Conservation (phyloP, 2,113 vertebrate genomes). For the Euleptes europaea region DNA sequence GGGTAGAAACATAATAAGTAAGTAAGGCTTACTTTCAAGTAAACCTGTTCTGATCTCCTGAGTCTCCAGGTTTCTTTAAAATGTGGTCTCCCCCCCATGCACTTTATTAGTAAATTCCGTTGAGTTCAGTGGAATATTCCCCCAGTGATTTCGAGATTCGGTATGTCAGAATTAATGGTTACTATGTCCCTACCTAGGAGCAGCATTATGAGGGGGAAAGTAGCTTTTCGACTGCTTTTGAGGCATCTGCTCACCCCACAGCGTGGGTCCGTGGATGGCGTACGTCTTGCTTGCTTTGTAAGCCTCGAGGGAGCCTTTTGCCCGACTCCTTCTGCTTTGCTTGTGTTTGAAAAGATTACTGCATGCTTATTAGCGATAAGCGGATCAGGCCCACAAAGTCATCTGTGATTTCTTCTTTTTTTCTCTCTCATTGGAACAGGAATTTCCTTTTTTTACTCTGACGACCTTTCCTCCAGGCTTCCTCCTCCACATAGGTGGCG, state of each 20-base stretch:
- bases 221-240: conserved; percentile 10
- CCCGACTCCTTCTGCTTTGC: conserved; percentile 38
- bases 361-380: conserved; percentile 37
- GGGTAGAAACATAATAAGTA: not conserved
- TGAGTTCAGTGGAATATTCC: not conserved
- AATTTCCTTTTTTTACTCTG: conserved; percentile 97
- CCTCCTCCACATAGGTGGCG: conserved; percentile 92
- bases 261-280: not conserved
- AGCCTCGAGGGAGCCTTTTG: conserved; percentile 19
- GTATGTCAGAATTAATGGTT: conserved; percentile 3
- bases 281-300: not conserved
- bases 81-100: not conserved
- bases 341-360: conserved; percentile 38
- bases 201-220: conserved; percentile 61
- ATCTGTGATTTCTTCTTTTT: conserved; percentile 29
- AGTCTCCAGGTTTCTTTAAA: not conserved
- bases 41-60: not conserved
- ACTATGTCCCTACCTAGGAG: not conserved
- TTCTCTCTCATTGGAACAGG: conserved; percentile 71
- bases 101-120: not conserved
- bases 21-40: not conserved
- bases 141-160: not conserved
- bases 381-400: not conserved
- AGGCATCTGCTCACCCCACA: conserved; percentile 12
- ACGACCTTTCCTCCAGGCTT: conserved; percentile 92